Evolutionary conservation across 1,140 invertebrate genomes (phyloP).

Genomic region (Zaprionus inermis): DNA sequence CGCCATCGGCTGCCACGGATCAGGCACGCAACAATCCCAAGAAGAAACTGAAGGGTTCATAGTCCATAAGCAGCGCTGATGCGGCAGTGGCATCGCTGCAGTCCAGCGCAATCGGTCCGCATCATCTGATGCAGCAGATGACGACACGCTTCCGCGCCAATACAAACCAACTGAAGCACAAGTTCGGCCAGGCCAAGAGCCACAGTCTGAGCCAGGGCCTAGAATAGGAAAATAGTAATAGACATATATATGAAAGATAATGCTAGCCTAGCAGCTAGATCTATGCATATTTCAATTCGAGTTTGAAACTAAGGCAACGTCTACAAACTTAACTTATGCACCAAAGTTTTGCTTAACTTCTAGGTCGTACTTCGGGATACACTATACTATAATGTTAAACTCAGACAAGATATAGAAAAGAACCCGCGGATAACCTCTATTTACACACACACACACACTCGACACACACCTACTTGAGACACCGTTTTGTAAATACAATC

Average conservation of each 20-base stretch:
- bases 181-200: conserved; percentile 73
- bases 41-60: conserved; percentile 86
- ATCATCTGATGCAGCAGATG: conserved; percentile 70
- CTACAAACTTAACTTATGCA: conserved; percentile 49
- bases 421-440: conserved; percentile 56
- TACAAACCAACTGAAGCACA: conserved; percentile 72
- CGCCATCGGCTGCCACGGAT: conserved; percentile 85
- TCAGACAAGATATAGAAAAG: conserved; percentile 20
- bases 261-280: neutral
- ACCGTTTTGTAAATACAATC: conserved; percentile 65
- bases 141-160: conserved; percentile 74
- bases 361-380: conserved; percentile 45
- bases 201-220: conserved; percentile 66
- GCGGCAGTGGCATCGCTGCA: conserved; percentile 55
- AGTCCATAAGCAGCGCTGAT: conserved; percentile 82
- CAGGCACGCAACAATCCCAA: conserved; percentile 85
- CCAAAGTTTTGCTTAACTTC: conserved; percentile 58
- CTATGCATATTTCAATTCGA: conserved; percentile 54
- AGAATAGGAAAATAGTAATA: conserved; percentile 41
- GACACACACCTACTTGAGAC: conserved; percentile 9
- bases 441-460: conserved; percentile 38
- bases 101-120: conserved; percentile 54
- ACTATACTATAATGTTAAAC: conserved; percentile 5
- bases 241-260: neutral
- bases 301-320: conserved; percentile 40